Evolutionary conservation across 2,797 vertebrate species (phyloP).

Genomic region (Sebastes hopkinsi): DNA sequence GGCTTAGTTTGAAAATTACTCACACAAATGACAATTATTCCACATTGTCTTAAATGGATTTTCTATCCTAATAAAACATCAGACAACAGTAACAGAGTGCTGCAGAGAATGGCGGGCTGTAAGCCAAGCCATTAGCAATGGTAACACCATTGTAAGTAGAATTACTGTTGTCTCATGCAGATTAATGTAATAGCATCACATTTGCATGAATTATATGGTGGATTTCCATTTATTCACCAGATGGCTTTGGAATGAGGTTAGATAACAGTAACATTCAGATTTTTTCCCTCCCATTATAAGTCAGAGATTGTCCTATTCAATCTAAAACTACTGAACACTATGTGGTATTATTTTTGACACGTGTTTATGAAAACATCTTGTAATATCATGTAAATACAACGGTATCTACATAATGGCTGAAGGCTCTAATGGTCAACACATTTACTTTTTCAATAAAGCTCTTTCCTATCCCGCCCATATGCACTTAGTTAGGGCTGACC

Average conservation of each 20-base stretch:
- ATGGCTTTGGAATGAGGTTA: conserved; percentile 34
- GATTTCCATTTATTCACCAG: conserved; percentile 9
- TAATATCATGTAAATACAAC: conserved; percentile 28
- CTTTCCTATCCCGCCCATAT: neutral
- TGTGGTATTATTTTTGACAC: neutral
- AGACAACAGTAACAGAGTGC: neutral
- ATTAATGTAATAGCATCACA: neutral
- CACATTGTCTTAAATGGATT: neutral
- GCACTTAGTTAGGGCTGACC: neutral
- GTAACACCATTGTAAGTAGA: neutral
- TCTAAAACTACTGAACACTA: conserved; percentile 11
- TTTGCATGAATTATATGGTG: neutral
- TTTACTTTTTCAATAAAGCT: conserved; percentile 2
- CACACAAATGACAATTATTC: conserved; percentile 15
- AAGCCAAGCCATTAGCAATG: conserved; percentile 1
- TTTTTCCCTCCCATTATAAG: neutral
- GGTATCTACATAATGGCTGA: neutral
- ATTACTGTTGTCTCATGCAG: neutral
- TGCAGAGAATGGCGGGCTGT: neutral
- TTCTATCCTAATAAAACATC: neutral
- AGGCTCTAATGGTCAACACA: neutral
- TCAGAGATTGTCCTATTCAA: conserved; percentile 40
- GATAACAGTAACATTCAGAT: conserved; percentile 9
- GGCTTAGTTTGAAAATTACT: neutral
- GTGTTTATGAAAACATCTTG: neutral